These are phyloP conservation scores for Suricata suricatta DNA, from an alignment of 2,113 vertebrate genomes.

Conservation along the genomic window DNA sequence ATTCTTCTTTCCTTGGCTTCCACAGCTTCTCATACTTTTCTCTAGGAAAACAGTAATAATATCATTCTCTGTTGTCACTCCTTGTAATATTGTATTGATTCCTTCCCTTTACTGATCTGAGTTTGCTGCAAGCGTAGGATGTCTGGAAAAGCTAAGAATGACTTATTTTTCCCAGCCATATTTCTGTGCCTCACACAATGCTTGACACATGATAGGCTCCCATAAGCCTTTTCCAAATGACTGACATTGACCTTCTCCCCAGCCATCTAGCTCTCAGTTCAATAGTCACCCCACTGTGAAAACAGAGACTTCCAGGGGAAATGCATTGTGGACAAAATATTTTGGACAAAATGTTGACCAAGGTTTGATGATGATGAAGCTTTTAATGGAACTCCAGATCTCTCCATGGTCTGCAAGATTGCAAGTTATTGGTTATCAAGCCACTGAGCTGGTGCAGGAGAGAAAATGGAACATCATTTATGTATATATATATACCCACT, in stretches of 20 bases:
- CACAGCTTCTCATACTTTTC: background rate
- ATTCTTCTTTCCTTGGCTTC: background rate
- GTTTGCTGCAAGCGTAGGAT: background rate
- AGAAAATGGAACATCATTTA: accelerated
- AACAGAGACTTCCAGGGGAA: background rate
- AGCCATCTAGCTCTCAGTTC: background rate
- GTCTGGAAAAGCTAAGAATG: background rate
- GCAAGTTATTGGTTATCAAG: background rate
- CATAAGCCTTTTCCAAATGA: background rate
- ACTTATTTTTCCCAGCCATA: background rate
- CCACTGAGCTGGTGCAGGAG: accelerated
- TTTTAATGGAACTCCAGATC: background rate
- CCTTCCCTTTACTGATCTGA: background rate
- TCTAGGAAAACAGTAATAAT: background rate
- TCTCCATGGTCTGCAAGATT: background rate
- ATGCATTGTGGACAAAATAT: background rate
- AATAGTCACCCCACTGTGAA: background rate
- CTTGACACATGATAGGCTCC: background rate
- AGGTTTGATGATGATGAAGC: background rate
- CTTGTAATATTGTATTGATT: background rate
- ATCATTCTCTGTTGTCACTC: background rate
- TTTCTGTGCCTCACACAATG: background rate
- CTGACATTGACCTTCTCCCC: background rate
- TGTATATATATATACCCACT: background rate
- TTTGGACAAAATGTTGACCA: background rate